A percentile compares a stretch with the other conserved stretches of the same genome.
Evolutionary conservation across 2,888 invertebrate genomes (phyloP).

Genomic region (Bedellia somnulentella): DNA sequence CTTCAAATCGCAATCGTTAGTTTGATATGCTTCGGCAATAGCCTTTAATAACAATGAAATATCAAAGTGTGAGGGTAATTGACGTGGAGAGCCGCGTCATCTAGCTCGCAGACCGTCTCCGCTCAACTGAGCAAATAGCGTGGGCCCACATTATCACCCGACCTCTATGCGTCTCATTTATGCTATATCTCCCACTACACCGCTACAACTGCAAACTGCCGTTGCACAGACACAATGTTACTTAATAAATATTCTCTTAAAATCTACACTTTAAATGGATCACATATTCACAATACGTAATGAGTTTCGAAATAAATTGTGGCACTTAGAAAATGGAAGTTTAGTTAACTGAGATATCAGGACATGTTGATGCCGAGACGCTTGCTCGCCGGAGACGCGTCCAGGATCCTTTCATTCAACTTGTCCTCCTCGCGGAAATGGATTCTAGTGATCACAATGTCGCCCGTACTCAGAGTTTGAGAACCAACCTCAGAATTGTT

Average conservation of each 20-base stretch:
- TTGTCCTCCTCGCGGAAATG: slow-evolving; percentile 57
- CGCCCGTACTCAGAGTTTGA: slow-evolving; percentile 89
- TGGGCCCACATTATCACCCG: slow-evolving; percentile 34
- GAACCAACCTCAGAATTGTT: slow-evolving; percentile 64
- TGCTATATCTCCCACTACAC: slow-evolving; percentile 34
- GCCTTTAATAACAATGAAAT: too few relatives aligned
- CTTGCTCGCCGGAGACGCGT: slow-evolving; percentile 45
- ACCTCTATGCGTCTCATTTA: slow-evolving; percentile 42
- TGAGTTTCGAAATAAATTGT: slow-evolving; percentile 36
- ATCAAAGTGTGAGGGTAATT: too few relatives aligned
- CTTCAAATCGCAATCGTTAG: too few relatives aligned
- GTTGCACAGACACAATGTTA: slow-evolving; percentile 1
- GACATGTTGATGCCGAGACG: slow-evolving; percentile 42
- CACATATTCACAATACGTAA: too few relatives aligned
- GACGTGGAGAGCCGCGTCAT: too few relatives aligned
- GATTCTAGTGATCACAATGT: slow-evolving; percentile 88
- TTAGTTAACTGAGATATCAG: slow-evolving; percentile 22
- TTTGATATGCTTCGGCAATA: too few relatives aligned
- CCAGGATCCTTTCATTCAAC: slow-evolving; percentile 41
- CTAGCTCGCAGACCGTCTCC: too few relatives aligned
- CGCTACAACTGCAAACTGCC: slow-evolving; percentile 18
- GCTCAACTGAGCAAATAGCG: slow-evolving; percentile 53
- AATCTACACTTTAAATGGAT: slow-evolving; percentile 4
- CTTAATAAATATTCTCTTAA: slow-evolving; percentile 5
- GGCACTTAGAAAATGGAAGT: slow-evolving; percentile 47